Conservation (phyloP, 2,888 invertebrate genomes). For the Ophraella communa region DNA sequence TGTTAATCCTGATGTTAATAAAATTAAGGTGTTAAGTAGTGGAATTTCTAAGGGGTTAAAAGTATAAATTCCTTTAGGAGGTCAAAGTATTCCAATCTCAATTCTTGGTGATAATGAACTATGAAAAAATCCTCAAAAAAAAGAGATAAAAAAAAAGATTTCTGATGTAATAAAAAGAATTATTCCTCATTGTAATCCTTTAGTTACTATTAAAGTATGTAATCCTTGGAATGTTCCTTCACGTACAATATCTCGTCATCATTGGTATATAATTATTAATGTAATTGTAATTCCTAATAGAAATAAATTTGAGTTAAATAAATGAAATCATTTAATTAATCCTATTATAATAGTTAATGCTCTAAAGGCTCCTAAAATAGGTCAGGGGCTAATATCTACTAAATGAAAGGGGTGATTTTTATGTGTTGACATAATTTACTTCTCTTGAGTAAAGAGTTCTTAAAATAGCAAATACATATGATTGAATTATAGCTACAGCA, state of each 20-base stretch:
- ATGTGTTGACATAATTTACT: constrained; percentile 63
- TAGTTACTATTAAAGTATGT: constrained; percentile 66
- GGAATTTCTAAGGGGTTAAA: constrained; percentile 76
- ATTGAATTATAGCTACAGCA: constrained; percentile 70
- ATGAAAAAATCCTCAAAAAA: constrained; percentile 68
- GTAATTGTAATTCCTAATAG: constrained; percentile 62
- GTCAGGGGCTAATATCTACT: constrained; percentile 72
- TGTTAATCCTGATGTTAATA: constrained; percentile 63
- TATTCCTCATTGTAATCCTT: constrained; percentile 73
- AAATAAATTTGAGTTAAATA: constrained; percentile 63
- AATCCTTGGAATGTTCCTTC: constrained; percentile 72
- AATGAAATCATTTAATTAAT: constrained; percentile 69
- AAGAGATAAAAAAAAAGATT: constrained; percentile 68
- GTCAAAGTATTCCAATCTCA: too few species aligned
- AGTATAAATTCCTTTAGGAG: too few species aligned
- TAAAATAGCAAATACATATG: constrained; percentile 71
- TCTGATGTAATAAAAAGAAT: constrained; percentile 77
- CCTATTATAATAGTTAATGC: constrained; percentile 66
- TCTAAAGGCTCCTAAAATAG: constrained; percentile 66
- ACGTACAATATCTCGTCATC: constrained; percentile 74
- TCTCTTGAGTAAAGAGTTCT: constrained; percentile 72
- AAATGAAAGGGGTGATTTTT: constrained; percentile 70
- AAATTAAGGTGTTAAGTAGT: constrained; percentile 74
- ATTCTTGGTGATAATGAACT: too few species aligned
- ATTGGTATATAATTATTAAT: constrained; percentile 67